Percentiles rank a stretch among this genome's conserved stretches.
Evolutionary conservation across 2,888 invertebrate genomes (phyloP).

Genomic region (Pachycephus smyrnensis): DNA sequence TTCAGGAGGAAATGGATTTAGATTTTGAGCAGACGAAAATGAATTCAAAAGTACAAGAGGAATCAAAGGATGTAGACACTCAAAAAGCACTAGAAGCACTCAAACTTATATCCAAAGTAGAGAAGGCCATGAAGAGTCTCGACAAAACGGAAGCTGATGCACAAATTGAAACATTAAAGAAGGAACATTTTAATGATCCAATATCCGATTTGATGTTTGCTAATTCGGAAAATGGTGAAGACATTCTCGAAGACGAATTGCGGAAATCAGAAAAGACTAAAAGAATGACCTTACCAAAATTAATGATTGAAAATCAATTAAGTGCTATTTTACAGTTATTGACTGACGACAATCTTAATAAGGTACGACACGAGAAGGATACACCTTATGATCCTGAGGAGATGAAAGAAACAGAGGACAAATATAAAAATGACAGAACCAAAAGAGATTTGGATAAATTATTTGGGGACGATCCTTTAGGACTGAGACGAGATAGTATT

Average conservation of each 20-base stretch:
- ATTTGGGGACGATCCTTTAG: constrained; percentile 31
- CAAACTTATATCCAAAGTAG: constrained; percentile 41
- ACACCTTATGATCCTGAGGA: constrained; percentile 4
- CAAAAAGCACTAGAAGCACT: constrained; percentile 41
- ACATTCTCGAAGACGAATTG: constrained; percentile 36
- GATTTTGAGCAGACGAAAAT: neutral
- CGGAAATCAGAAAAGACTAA: constrained; percentile 39
- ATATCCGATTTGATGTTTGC: constrained; percentile 11
- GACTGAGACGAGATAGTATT: constrained; percentile 20
- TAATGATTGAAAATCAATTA: constrained; percentile 38
- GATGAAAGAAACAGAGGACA: constrained; percentile 5
- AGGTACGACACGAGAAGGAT: neutral
- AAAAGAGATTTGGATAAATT: constrained; percentile 29
- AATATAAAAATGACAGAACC: neutral
- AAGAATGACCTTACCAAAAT: constrained; percentile 31
- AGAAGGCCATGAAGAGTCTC: constrained; percentile 33
- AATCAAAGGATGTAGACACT: constrained; percentile 31
- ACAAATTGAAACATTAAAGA: neutral
- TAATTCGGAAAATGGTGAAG: constrained; percentile 19
- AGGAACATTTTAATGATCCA: constrained; percentile 12
- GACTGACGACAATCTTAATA: constrained; percentile 24
- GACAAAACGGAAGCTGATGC: constrained; percentile 15
- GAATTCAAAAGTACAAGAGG: neutral
- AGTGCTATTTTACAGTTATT: constrained; percentile 33
- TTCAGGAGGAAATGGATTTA: neutral